Evolutionary conservation across 2,888 invertebrate species (phyloP).

Genomic region (Agonum fuliginosum): DNA sequence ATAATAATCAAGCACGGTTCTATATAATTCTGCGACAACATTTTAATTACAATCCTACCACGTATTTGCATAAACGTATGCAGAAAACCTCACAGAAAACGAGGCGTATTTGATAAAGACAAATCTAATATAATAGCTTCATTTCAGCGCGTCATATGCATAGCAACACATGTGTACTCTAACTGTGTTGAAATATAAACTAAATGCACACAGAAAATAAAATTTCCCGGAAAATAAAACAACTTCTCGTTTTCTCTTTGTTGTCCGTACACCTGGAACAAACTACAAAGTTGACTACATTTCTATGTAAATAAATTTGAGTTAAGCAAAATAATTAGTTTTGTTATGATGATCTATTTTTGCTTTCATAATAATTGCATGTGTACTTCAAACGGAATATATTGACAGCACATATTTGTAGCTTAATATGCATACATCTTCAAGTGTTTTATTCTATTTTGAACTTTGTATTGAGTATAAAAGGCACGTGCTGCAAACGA

Average conservation of each 20-base stretch:
- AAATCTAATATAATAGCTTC: conserved; percentile 40
- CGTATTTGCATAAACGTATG: conserved; percentile 32
- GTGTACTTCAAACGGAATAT: too few species aligned
- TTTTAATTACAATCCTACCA: conserved; percentile 11
- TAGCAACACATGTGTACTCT: conserved; percentile 22
- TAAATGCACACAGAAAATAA: conserved; percentile 36
- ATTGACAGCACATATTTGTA: too few species aligned
- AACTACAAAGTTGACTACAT: conserved; percentile 31
- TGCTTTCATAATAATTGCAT: background rate
- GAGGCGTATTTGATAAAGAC: conserved; percentile 29
- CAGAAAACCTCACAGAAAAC: conserved; percentile 7
- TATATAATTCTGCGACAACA: too few species aligned
- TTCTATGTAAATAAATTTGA: conserved; percentile 21
- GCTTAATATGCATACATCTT: too few species aligned
- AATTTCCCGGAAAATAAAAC: conserved; percentile 6
- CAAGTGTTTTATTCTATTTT: too few species aligned
- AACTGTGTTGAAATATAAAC: conserved; percentile 25
- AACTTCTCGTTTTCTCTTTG: conserved; percentile 17
- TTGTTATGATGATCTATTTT: conserved; percentile 10
- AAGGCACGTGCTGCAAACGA: too few species aligned
- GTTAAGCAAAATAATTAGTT: conserved; percentile 3
- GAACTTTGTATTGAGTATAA: too few species aligned
- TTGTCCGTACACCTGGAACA: conserved; percentile 24
- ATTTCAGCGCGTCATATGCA: conserved; percentile 22
- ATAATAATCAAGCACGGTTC: too few species aligned